These are phyloP conservation scores for Poeciliopsis retropinna DNA, from an alignment of 2,113 vertebrate species.

Conservation along the genomic window DNA sequence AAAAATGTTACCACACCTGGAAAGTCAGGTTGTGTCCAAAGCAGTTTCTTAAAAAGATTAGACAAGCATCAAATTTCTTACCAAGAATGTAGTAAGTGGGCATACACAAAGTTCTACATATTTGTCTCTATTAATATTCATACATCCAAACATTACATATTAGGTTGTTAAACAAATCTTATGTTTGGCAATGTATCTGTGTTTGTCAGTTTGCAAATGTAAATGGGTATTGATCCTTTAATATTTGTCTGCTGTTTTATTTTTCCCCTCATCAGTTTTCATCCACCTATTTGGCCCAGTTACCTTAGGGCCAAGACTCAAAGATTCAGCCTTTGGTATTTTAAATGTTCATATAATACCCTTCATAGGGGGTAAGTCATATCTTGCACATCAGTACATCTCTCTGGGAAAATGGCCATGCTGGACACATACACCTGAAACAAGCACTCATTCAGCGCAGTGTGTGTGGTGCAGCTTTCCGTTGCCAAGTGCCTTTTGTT, in stretches of 20 bases:
- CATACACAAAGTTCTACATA: neutral
- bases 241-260: neutral
- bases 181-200: too few species aligned
- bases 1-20: neutral
- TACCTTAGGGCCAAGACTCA: constrained; percentile 40
- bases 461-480: constrained; percentile 35
- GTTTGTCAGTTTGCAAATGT: neutral
- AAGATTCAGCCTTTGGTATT: constrained; percentile 60
- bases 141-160: neutral
- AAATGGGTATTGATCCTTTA: neutral
- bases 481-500: constrained; percentile 61
- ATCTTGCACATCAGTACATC: constrained; percentile 61
- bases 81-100: neutral
- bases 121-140: neutral
- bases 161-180: neutral
- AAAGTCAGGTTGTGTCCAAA: neutral
- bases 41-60: neutral
- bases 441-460: constrained; percentile 15
- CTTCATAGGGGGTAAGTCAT: constrained; percentile 58
- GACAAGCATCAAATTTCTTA: neutral
- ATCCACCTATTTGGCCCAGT: constrained; percentile 14
- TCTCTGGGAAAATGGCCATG: constrained; percentile 43
- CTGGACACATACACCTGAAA: constrained; percentile 32
- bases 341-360: constrained; percentile 59
- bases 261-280: constrained; percentile 3